Evolutionary conservation across 1,140 invertebrate genomes (phyloP).

Genomic region (Drosophila gunungcola): DNA sequence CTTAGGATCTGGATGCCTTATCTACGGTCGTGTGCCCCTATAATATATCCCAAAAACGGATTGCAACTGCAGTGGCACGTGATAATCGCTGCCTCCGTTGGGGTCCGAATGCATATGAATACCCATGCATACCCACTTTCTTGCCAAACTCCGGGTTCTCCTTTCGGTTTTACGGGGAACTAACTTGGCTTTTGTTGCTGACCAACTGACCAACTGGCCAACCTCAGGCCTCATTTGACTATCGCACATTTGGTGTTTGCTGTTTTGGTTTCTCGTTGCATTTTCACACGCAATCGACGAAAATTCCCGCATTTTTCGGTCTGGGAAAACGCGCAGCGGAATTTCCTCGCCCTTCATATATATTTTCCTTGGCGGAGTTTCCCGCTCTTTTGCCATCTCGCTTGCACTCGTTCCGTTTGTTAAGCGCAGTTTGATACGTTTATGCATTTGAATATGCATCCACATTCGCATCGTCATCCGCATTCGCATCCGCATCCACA

Average conservation of each 20-base stretch:
- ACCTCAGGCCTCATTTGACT: slow-evolving; percentile 43
- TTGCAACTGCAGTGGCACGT: slow-evolving; percentile 23
- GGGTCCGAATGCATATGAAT: not conserved
- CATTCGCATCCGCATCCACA: not conserved
- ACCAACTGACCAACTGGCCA: slow-evolving; percentile 1
- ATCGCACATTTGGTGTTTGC: slow-evolving; percentile 25
- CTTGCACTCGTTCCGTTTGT: not conserved
- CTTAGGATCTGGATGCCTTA: not conserved
- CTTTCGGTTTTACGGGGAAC: slow-evolving; percentile 5
- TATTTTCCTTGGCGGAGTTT: slow-evolving; percentile 19
- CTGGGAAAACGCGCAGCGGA: slow-evolving; percentile 28
- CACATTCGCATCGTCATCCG: not conserved
- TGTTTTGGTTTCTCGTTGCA: slow-evolving; percentile 34
- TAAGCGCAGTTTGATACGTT: slow-evolving; percentile 16
- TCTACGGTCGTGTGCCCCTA: not conserved
- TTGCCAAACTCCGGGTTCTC: not conserved
- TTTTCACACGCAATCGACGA: slow-evolving; percentile 62
- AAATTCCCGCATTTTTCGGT: slow-evolving; percentile 45
- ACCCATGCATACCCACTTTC: not conserved
- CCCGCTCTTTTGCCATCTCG: not conserved
- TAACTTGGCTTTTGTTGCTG: slow-evolving; percentile 12
- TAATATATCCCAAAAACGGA: not conserved
- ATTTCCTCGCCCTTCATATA: slow-evolving; percentile 22
- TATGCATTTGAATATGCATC: slow-evolving; percentile 21
- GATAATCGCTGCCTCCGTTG: slow-evolving; percentile 18